These are phyloP conservation scores for Nyctibius grandis DNA, from an alignment of 2,797 vertebrate genomes.

Conservation along the genomic window DNA sequence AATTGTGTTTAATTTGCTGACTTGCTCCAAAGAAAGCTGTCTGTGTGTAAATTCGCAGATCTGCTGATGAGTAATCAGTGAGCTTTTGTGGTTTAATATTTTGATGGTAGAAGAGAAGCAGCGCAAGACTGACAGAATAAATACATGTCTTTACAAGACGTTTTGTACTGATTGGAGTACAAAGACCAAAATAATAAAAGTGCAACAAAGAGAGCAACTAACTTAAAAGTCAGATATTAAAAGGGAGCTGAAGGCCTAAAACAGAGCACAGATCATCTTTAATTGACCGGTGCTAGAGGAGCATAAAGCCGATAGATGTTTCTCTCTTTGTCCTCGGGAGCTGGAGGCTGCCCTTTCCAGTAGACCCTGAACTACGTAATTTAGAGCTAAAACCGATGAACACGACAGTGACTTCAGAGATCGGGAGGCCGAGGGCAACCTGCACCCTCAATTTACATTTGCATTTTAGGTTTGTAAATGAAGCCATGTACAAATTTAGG, in stretches of 20 bases:
- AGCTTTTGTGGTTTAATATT: conserved; percentile 41
- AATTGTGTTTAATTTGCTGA: conserved; percentile 1
- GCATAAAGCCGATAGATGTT: neutral
- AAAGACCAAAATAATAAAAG: neutral
- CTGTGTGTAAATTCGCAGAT: neutral
- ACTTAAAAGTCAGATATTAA: neutral
- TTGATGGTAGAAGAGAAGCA: conserved; percentile 9
- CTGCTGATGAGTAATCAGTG: neutral
- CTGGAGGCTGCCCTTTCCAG: neutral
- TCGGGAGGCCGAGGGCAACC: neutral
- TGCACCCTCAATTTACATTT: neutral
- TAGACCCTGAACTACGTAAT: neutral
- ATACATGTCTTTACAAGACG: neutral
- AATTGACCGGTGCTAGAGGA: neutral
- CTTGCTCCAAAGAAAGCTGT: conserved; percentile 15
- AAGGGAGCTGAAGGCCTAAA: neutral
- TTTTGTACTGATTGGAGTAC: neutral
- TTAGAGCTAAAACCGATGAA: neutral
- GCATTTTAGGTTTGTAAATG: conserved; percentile 9
- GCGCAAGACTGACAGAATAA: neutral
- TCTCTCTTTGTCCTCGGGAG: neutral
- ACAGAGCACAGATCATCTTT: neutral
- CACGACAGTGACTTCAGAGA: neutral
- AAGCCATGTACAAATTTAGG: neutral
- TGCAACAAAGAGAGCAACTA: neutral